Base-by-base conservation (phyloP, 2,888 invertebrate species). In the Drosophila nr. medialis region DNA sequence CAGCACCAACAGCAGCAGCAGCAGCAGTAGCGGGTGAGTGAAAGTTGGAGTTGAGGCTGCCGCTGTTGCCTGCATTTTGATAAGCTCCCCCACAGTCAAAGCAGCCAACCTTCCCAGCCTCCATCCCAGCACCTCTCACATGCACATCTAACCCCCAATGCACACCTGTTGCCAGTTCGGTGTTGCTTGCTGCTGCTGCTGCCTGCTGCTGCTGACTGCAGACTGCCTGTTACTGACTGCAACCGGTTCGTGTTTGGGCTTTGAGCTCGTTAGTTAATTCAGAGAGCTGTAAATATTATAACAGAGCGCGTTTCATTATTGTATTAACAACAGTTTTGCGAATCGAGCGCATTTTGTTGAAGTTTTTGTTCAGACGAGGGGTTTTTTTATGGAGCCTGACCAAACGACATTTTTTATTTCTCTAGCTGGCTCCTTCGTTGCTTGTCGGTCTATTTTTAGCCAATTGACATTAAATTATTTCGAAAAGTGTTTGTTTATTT, bases 221-320 rank as follows among this genome's bases (percentile, higher is more conserved):
- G 63, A 6, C 21, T 69, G 69, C 30, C 53, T 53, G 53, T 36
- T 36, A 36, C 30, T 48, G 48, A 15, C 11, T 69, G 70, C 66
- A 54, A 80, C 83, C 75, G 79, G 81, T 86, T 85, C 68, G 64
- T 54, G 61, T 48, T 64, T 50, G 71, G 64, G 53, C 49, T 40
- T 27, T 54, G 67, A 76, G 88, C 89, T 89, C 88, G 89, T 86
- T 89, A 89, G 89, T 87, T 89, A 89, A 89, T 89, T 86, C 89
- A 81, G 78, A 82, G 77, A 55, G 88, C 85, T 88, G 88, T 88
- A 89, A 88, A 89, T 86, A 89, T 88, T 89, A 89, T 83, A 83
- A 66, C 83, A 80, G 80, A 77, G 76, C 81, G 77, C 80, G 72
- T 88, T 89, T 77, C 88, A 89, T 87, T 89, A 86, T 89, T 89